Percentiles rank a stretch among this genome's conserved stretches.
These are phyloP conservation scores for Ochlodes sylvanus DNA, from an alignment of 2,888 invertebrate genomes.

Conservation along the genomic window DNA sequence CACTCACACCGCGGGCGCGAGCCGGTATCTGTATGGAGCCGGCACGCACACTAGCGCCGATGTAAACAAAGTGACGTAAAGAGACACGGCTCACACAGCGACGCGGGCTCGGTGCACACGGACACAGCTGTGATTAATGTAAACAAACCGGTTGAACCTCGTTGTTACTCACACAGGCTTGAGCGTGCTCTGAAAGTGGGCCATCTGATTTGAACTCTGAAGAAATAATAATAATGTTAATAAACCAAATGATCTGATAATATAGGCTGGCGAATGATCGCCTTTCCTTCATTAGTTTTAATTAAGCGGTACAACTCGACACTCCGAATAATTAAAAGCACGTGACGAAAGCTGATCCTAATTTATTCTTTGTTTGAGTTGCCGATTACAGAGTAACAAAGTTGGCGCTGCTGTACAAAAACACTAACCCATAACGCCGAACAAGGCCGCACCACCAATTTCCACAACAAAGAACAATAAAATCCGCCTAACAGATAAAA, in stretches of 20 bases:
- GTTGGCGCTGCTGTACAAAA: constrained; percentile 11
- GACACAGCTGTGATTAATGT: constrained; percentile 73
- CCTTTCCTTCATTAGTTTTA: constrained; percentile 12
- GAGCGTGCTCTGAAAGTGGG: constrained; percentile 62
- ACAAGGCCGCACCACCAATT: constrained; percentile 47
- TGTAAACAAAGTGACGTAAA: constrained; percentile 82
- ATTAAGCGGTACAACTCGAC: constrained; percentile 1
- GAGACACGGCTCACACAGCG: constrained; percentile 71
- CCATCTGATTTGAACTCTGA: constrained; percentile 66
- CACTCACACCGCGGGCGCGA: constrained; percentile 43
- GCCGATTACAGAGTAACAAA: constrained; percentile 13
- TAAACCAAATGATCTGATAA: constrained; percentile 28
- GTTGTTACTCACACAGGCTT: constrained; percentile 53
- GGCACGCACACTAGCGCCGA: constrained; percentile 52
- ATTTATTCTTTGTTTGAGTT: not conserved
- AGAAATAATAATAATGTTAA: constrained; percentile 39
- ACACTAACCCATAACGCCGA: constrained; percentile 26
- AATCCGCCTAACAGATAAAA: constrained; percentile 59
- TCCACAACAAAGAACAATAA: constrained; percentile 74
- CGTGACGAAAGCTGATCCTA: not conserved
- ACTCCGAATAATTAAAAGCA: not conserved
- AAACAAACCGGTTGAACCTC: constrained; percentile 77
- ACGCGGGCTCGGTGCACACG: constrained; percentile 47
- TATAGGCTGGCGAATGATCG: constrained; percentile 16
- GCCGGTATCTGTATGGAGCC: constrained; percentile 18